phyloP scores from a whole-genome alignment of 1,140 invertebrate genomes.

The Aphaenogaster rudis region DNA sequence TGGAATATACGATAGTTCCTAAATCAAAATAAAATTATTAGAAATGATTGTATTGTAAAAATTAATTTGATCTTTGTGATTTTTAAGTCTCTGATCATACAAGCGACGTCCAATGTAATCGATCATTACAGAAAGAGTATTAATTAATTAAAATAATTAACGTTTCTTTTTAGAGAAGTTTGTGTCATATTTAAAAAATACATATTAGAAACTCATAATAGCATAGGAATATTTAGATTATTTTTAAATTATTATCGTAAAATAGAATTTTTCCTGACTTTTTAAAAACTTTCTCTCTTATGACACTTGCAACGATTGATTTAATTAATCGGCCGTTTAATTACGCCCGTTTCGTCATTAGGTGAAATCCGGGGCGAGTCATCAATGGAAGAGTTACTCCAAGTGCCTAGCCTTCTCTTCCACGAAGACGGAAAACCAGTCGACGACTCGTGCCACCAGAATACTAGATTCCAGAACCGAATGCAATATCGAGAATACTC shows the following conservation, averaged over 20 bases:
- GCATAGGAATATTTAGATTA: not conserved
- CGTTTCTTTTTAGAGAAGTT: not conserved
- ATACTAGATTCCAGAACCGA: slow-evolving; percentile 22
- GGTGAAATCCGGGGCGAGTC: slow-evolving; percentile 55
- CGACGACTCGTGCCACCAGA: slow-evolving; percentile 2
- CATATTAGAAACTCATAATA: not conserved
- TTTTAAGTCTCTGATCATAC: not conserved
- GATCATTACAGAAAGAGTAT: not conserved
- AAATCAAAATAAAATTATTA: not conserved
- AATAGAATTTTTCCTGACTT: not conserved
- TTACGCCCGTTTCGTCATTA: slow-evolving; percentile 21
- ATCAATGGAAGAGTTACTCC: slow-evolving; percentile 55
- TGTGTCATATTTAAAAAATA: not conserved
- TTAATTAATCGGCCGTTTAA: slow-evolving; percentile 32
- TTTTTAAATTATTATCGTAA: not conserved
- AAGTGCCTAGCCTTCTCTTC: slow-evolving; percentile 48
- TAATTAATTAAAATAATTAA: not conserved
- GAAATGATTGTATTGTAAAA: not conserved
- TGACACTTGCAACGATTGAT: not conserved
- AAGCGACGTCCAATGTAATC: not conserved
- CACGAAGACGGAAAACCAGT: slow-evolving; percentile 43
- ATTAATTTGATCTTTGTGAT: slow-evolving; percentile 8
- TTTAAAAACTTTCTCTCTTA: slow-evolving; percentile 17
- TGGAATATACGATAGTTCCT: not conserved
- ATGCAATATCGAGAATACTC: slow-evolving; percentile 45